These are phyloP conservation scores for Tortricodes alternella DNA, from an alignment of 2,888 invertebrate genomes.

Conservation along the genomic window DNA sequence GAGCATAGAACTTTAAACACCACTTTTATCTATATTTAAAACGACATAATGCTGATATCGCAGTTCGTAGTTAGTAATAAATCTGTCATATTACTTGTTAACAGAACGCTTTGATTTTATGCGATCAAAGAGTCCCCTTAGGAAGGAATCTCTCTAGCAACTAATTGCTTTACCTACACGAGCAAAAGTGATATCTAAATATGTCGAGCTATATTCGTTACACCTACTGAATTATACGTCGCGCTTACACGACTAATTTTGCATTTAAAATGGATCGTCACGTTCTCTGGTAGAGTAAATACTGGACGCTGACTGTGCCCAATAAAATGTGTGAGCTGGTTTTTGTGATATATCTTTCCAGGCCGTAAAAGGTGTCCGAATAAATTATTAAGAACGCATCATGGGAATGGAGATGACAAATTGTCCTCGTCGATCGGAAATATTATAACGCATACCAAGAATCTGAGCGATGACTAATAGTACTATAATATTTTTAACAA, in stretches of 20 bases:
- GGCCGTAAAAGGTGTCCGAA: not conserved
- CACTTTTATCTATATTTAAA: not conserved
- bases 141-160: constrained; percentile 62
- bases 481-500: no score
- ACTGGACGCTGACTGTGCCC: constrained; percentile 42
- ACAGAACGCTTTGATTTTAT: constrained; percentile 67
- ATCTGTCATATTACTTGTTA: constrained; percentile 77
- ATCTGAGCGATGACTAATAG: no score
- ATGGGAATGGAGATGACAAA: not conserved
- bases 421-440: not conserved
- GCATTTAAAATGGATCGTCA: constrained; percentile 67
- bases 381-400: not conserved
- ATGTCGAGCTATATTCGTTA: constrained; percentile 32
- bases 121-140: constrained; percentile 71
- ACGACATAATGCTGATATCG: not conserved
- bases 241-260: constrained; percentile 48
- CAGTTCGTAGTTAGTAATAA: constrained; percentile 58
- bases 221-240: constrained; percentile 27
- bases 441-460: no score
- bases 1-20: no score
- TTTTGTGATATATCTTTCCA: not conserved
- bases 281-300: constrained; percentile 54
- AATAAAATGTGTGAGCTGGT: constrained; percentile 32
- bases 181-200: constrained; percentile 54
- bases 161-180: constrained; percentile 70